Conservation (phyloP, 2,113 vertebrate species). For the Cacatua alba region DNA sequence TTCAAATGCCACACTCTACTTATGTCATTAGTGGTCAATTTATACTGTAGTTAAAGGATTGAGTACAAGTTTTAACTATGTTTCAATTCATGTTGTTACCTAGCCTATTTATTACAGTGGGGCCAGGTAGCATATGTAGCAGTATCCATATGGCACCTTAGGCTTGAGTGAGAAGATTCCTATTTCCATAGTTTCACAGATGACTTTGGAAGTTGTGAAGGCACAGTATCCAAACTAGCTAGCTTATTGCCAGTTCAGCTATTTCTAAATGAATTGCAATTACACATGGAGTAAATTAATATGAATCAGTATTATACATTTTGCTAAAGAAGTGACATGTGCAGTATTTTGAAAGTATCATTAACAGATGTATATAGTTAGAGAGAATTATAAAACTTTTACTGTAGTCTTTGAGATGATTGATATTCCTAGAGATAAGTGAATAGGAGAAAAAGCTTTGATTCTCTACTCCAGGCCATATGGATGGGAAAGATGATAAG, state of each 20-base stretch:
- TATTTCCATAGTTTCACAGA: neutral
- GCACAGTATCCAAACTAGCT: neutral
- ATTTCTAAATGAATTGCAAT: constrained; percentile 15
- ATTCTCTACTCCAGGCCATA: constrained; percentile 33
- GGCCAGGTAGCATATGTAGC: neutral
- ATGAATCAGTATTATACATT: neutral
- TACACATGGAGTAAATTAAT: neutral
- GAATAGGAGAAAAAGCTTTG: constrained; percentile 19
- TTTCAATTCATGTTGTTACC: neutral
- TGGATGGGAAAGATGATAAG: constrained; percentile 42
- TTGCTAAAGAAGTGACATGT: neutral
- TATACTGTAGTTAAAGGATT: neutral
- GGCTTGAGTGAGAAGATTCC: neutral
- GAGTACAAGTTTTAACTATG: neutral
- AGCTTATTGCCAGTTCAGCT: constrained; percentile 8
- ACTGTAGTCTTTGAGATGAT: neutral
- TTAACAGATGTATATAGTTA: neutral
- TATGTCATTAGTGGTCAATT: neutral
- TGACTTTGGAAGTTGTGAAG: neutral
- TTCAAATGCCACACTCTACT: neutral
- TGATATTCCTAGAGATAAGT: neutral
- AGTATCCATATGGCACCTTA: neutral
- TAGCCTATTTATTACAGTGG: neutral
- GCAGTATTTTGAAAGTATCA: constrained; percentile 11
- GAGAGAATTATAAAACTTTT: constrained; percentile 22